These are phyloP conservation scores for Dione juno DNA, from an alignment of 2,888 invertebrate genomes.

Conservation along the genomic window DNA sequence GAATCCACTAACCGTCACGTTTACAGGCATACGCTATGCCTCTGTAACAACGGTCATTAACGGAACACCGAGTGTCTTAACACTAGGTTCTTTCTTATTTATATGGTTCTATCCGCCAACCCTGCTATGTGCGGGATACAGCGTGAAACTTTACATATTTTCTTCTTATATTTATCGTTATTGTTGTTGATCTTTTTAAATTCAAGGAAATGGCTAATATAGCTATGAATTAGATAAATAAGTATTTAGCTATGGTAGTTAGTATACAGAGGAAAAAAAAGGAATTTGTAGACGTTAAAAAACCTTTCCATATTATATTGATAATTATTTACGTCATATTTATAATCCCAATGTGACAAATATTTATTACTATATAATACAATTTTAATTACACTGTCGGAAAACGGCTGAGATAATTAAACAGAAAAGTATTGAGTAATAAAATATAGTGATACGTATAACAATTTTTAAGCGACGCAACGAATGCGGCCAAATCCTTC, in stretches of 20 bases:
- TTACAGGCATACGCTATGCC: too few species aligned
- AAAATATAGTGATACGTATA: conserved; percentile 18
- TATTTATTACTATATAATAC: not conserved
- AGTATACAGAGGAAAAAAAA: not conserved
- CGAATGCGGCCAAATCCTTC: conserved; percentile 13
- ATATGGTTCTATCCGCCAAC: too few species aligned
- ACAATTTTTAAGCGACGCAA: conserved; percentile 24
- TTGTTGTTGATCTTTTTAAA: too few species aligned
- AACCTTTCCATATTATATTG: not conserved
- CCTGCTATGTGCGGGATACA: too few species aligned
- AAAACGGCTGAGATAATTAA: not conserved
- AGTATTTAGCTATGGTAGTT: not conserved
- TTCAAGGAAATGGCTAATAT: too few species aligned
- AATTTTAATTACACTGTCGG: not conserved
- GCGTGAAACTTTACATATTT: too few species aligned
- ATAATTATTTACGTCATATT: not conserved
- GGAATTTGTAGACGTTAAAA: not conserved
- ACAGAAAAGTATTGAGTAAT: not conserved
- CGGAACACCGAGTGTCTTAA: too few species aligned
- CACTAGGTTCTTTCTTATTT: too few species aligned
- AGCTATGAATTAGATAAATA: too few species aligned
- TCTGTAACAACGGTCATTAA: too few species aligned
- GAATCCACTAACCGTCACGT: too few species aligned
- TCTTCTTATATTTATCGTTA: too few species aligned
- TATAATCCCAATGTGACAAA: not conserved